Evolutionary conservation across 2,888 invertebrate species (phyloP), one percentile per base, ranked within the genome.

Genomic region (Polymixis lichenea): DNA sequence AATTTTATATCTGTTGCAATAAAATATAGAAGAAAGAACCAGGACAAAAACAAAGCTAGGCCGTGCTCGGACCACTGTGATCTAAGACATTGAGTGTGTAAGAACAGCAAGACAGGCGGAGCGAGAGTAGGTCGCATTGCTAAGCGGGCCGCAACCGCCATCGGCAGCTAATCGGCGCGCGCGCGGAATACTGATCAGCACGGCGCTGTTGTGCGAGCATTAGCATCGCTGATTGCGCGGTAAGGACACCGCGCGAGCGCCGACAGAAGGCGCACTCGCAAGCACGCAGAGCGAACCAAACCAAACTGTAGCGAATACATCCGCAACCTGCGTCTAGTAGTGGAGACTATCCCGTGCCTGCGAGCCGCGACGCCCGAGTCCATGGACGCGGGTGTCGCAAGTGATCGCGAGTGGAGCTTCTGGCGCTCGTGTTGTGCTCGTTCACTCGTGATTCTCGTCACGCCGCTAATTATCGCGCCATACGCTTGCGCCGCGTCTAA

Each of bases 81-180:
- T 32, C 19, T 8, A 28, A 61, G 22, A 25, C 49, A 28, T 32
- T 32, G 19, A 55, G 53, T n/a, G 19, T 25, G 25, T 43, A 11
- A 43, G n/a, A n/a, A 3, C 17, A 62, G 38, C 19, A 8, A 11
- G 32, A n/a, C 43, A 53, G 38, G 25, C 17, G 53, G 11, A n/a
- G 53, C 25, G 5, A n/a, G 25, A 28, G 66, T 22, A 43, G n/a
- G 3, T 22, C 61, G 19, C 70, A 78, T 78, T 28, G 72, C 56
- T 2, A 72, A 64, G 73, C 78, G 28, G 62, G 64, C 62, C 53
- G 68, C 78, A 53, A 64, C 53, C 73, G 28, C 73, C 78, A 64
- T 82, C 68, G 78, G 68, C 72, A 61, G 77, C 74, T 82, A 69
- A 82, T 74, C 77, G 82, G 25, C 73, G 64, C 72, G 83, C 83